Percentiles rank a stretch among this genome's conserved stretches.
Conservation (phyloP, 2,113 vertebrate species). For the Raja brachyura region DNA sequence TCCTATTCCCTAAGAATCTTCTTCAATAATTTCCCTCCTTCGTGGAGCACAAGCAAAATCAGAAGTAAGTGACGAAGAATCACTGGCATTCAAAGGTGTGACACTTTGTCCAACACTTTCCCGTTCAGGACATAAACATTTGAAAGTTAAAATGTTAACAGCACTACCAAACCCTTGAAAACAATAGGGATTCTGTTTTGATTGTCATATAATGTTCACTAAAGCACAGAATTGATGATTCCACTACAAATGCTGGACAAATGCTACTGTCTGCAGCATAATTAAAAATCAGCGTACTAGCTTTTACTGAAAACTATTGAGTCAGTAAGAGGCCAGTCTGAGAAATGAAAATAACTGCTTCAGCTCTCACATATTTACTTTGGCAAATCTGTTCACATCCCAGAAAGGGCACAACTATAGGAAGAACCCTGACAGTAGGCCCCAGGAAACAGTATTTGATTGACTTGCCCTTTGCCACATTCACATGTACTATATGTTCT, state of each 20-base stretch:
- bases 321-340: background rate
- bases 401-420: background rate
- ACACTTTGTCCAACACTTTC: background rate
- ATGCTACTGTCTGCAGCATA: background rate
- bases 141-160: background rate
- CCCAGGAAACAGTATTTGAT: conserved; percentile 51
- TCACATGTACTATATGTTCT: conserved; percentile 59
- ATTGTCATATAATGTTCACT: background rate
- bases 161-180: background rate
- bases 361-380: background rate
- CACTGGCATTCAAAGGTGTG: background rate
- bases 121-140: background rate
- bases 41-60: background rate
- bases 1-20: too few relatives aligned
- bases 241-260: background rate
- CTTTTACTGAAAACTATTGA: background rate
- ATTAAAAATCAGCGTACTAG: background rate
- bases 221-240: background rate
- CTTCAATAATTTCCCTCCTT: background rate
- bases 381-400: background rate
- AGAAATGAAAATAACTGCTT: background rate
- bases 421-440: background rate
- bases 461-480: conserved; percentile 69
- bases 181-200: background rate
- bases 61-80: background rate